Evolutionary conservation across 2,888 invertebrate species (phyloP), one percentile per base, ranked within the genome.

Genomic region (Eretmocerus hayati): DNA sequence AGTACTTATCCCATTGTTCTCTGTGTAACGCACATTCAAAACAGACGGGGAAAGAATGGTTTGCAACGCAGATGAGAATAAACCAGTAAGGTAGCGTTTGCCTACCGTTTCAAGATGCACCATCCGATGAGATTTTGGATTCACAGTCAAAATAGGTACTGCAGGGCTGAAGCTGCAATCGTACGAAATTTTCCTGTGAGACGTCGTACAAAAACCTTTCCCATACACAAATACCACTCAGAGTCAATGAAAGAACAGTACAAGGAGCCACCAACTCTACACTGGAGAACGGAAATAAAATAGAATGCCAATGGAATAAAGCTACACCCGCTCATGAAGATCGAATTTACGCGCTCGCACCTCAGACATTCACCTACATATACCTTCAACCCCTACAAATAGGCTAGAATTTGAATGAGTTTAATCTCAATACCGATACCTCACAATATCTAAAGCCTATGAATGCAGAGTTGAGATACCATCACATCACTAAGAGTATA

Each of bases 111-210:
- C 18, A 32, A 32, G 32, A 38, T 31, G 39, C 32, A 30, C 9
- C 45, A 39, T 32, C 33, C 45, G 45, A 39, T 37, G 38, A 45
- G 31, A 30, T 39, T 45, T 30, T n/a, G 19, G 39, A 45, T 45
- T 45, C 39, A 39, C 39, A 45, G 39, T 23, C 31, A 30, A 45
- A 36, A 30, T 36, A 36, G 23, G 33, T 16, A 30, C n/a, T n/a
- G 30, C n/a, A 19, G 11, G 41, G 41, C 16, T 18, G 13, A 30
- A 16, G 19, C 30, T 18, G n/a, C n/a, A n/a, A n/a, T n/a, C n/a
- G n/a, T n/a, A n/a, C n/a, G n/a, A n/a, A n/a, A n/a, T n/a, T n/a
- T n/a, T n/a, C n/a, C n/a, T n/a, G n/a, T n/a, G n/a, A n/a, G n/a
- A n/a, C n/a, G n/a, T n/a, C n/a, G n/a, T n/a, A n/a, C n/a, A n/a